These are phyloP conservation scores for Neoitamus cyanurus DNA, from an alignment of 2,888 invertebrate species.

Conservation along the genomic window DNA sequence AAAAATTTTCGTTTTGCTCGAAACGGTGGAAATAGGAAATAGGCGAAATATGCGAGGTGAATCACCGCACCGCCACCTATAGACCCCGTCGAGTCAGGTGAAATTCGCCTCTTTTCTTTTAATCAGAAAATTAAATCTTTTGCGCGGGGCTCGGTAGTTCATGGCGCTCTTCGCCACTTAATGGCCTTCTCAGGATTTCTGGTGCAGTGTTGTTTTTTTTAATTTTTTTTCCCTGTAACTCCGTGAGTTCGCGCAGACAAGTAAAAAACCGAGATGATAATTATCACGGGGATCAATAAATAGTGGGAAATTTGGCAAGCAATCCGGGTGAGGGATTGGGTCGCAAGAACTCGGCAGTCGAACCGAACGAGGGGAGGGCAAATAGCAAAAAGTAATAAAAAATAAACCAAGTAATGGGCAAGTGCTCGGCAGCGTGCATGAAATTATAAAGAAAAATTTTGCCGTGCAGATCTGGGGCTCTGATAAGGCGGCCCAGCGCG, in stretches of 20 bases:
- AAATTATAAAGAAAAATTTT: conserved; percentile 33
- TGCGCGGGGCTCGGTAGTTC: conserved; percentile 4
- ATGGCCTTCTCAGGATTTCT: background rate
- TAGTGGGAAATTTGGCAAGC: background rate
- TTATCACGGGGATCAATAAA: background rate
- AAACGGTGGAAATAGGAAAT: conserved; percentile 25
- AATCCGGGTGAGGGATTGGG: background rate
- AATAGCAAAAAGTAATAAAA: background rate
- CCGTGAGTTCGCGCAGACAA: no score
- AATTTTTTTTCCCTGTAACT: no score
- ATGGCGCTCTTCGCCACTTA: conserved; percentile 10
- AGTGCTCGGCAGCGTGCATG: background rate
- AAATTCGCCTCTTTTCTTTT: conserved; percentile 29
- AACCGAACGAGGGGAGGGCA: background rate
- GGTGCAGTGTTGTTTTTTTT: background rate
- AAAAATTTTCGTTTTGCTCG: conserved; percentile 25
- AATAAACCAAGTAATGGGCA: background rate
- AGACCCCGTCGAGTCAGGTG: background rate
- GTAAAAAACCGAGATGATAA: background rate
- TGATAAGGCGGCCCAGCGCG: conserved; percentile 29
- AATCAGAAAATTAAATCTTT: conserved; percentile 41
- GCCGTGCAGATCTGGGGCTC: conserved; percentile 36
- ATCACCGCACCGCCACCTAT: conserved; percentile 8
- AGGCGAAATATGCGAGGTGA: conserved; percentile 11
- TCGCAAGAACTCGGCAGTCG: background rate